Conservation (phyloP, 2,113 vertebrate genomes). For the Alexandromys fortis region DNA sequence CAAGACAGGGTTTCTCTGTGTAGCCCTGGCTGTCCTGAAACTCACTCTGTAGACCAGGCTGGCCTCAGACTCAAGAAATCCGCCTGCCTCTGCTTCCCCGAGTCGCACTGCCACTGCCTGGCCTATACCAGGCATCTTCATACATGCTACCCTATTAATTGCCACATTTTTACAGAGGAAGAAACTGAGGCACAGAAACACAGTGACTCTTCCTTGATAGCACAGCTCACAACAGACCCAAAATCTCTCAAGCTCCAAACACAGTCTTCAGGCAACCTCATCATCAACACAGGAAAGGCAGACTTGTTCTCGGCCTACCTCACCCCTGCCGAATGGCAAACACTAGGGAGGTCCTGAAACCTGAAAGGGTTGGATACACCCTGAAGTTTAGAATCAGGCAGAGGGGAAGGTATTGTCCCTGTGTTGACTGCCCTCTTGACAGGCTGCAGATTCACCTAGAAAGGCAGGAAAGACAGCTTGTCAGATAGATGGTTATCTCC, state of each 20-base stretch:
- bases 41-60: neutral
- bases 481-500: neutral
- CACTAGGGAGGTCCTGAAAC: neutral
- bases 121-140: neutral
- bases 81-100: neutral
- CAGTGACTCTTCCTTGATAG: too few species aligned
- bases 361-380: neutral
- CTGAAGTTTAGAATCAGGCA: neutral
- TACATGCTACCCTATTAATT: neutral
- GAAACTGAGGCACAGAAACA: neutral
- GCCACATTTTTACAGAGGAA: neutral
- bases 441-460: neutral
- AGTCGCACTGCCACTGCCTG: neutral
- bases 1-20: neutral
- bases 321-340: neutral
- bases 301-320: fast-evolving
- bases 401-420: too few species aligned
- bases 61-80: neutral
- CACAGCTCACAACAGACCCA: neutral
- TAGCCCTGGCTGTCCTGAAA: neutral
- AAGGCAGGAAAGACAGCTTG: neutral
- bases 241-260: neutral
- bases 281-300: neutral
- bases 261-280: too few species aligned
- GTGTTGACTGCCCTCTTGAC: neutral